phyloP scores from a whole-genome alignment of 2,888 invertebrate genomes.

The Hedya salicella region DNA sequence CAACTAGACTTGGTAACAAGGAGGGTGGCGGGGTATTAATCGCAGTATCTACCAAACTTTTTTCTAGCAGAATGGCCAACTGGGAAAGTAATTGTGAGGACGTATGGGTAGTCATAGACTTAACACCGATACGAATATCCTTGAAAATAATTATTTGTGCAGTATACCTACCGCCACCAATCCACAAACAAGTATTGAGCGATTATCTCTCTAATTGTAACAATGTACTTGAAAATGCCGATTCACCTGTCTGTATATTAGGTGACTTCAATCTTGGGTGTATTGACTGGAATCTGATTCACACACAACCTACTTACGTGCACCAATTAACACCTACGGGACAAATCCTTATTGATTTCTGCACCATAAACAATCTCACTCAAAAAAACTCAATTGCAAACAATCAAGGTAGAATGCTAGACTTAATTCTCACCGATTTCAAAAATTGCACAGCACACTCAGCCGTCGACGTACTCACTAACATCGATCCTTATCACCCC shows the following conservation, averaged over 20 bases:
- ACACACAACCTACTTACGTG: neutral
- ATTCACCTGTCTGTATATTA: slow-evolving; percentile 10
- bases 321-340: neutral
- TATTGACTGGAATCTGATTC: slow-evolving; percentile 2
- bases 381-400: no score
- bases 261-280: slow-evolving; percentile 32
- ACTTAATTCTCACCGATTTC: no score
- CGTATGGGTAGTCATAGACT: neutral
- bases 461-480: no score
- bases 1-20: slow-evolving; percentile 1
- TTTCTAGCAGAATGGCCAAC: neutral
- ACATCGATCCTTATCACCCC: no score
- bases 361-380: no score
- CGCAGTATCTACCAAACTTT: no score
- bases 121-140: no score
- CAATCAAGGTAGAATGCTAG: no score
- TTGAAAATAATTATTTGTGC: no score
- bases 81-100: slow-evolving; percentile 7
- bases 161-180: slow-evolving; percentile 30
- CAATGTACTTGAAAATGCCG: neutral
- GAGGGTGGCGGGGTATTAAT: slow-evolving; percentile 13
- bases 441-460: no score
- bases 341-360: neutral
- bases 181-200: neutral
- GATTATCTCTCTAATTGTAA: slow-evolving; percentile 12